Conservation (phyloP, 2,888 invertebrate species). For the Zaprionus obscuricornis region DNA sequence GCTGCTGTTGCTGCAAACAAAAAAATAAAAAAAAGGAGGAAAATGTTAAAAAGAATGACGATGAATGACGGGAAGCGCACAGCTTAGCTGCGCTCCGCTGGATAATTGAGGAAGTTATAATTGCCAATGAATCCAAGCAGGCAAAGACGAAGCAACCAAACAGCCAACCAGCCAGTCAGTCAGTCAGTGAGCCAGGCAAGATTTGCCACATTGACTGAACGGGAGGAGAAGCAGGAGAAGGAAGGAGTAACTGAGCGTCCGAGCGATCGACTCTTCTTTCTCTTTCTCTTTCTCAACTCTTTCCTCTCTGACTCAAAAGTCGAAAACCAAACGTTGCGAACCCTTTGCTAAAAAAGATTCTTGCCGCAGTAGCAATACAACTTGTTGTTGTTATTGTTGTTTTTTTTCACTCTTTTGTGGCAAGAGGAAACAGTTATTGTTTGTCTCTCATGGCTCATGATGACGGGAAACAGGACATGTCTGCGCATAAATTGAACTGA, state of each 20-base stretch:
- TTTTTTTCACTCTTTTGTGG: slow-evolving; percentile 23
- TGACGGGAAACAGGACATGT: slow-evolving; percentile 78
- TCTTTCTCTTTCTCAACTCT: slow-evolving; percentile 1
- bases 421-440: slow-evolving; percentile 74
- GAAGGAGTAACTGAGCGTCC: slow-evolving; percentile 19
- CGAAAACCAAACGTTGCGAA: slow-evolving; percentile 39
- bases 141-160: slow-evolving; percentile 35
- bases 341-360: slow-evolving; percentile 60
- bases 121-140: slow-evolving; percentile 67
- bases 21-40: slow-evolving; percentile 46
- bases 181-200: not conserved
- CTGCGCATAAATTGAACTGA: slow-evolving; percentile 72
- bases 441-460: slow-evolving; percentile 38
- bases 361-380: slow-evolving; percentile 46
- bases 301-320: slow-evolving; percentile 40
- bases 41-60: slow-evolving; percentile 77
- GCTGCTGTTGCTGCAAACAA: too few species aligned
- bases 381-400: slow-evolving; percentile 39
- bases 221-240: slow-evolving; percentile 18
- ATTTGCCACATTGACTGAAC: slow-evolving; percentile 34
- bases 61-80: slow-evolving; percentile 75
- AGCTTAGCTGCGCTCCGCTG: slow-evolving; percentile 72
- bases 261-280: slow-evolving; percentile 11
- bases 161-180: too few species aligned
- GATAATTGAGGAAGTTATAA: slow-evolving; percentile 83